Evolutionary conservation across 2,797 vertebrate genomes (phyloP).

Genomic region (Lepidocolaptes lacrymiger): DNA sequence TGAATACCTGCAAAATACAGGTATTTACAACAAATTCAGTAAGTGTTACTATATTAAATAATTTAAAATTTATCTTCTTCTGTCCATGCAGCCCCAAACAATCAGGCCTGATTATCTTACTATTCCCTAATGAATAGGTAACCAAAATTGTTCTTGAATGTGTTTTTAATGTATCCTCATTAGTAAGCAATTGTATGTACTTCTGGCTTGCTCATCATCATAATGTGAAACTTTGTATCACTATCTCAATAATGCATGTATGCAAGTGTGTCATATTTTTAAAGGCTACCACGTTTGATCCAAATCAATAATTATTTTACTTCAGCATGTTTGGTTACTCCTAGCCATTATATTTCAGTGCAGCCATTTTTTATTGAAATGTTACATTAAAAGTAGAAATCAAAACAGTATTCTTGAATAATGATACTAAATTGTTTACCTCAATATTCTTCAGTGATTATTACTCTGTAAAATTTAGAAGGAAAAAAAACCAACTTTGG

Average conservation of each 20-base stretch:
- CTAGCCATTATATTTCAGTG: not conserved
- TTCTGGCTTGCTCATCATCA: not conserved
- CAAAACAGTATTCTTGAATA: not conserved
- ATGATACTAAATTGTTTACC: not conserved
- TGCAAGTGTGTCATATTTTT: not conserved
- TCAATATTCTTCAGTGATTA: not conserved
- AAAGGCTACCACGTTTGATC: not conserved
- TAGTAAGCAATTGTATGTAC: not conserved
- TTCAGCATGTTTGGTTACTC: not conserved
- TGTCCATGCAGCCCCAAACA: not conserved
- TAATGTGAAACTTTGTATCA: not conserved
- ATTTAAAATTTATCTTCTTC: not conserved
- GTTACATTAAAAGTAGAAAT: not conserved
- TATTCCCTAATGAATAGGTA: not conserved
- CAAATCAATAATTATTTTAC: not conserved
- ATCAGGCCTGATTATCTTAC: not conserved
- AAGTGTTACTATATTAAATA: not conserved
- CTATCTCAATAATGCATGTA: not conserved
- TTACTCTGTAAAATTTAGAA: not conserved
- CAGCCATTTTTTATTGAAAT: not conserved
- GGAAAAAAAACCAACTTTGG: not conserved
- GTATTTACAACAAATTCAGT: not conserved
- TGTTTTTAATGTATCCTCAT: constrained; percentile 12
- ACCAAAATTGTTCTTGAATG: not conserved
- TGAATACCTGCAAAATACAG: not conserved